Base-by-base conservation (phyloP, 2,888 invertebrate species). In the Pyrocoelia pectoralis region DNA sequence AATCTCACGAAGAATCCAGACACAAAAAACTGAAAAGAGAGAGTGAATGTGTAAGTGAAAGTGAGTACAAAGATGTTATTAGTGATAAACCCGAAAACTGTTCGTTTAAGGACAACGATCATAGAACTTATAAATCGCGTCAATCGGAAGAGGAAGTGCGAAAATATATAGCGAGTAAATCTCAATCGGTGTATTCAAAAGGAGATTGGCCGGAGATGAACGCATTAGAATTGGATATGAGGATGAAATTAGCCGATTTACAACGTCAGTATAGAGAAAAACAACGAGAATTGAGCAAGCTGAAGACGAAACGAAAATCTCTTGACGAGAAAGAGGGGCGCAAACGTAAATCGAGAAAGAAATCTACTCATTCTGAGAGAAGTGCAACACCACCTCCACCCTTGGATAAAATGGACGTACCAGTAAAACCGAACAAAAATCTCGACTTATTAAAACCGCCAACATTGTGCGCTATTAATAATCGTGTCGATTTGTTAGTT, bases 221-320 rank as follows among this genome's bases (percentile, higher is more conserved):
- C 76, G 88, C 90, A 1, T 88, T 91, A 81, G 94, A 94, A 78
- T 83, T 91, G 73, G 91, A 93, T 73, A 93, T 95, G 92, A 85
- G 93, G 40, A 87, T 90, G 80, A 87, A 89, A 60, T 78, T 95
- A 65, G 92, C 93, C 15, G 93, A 94, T 54, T 83, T 95, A 19
- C 92, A 94, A 74, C 84, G 90, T 18, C 89, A 92, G 75, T 92
- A 93, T 76, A 88, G 89, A 66, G 94, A 95, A 77, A 93, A 93
- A 76, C 91, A 94, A 76, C 88, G 88, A 24, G 93, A 95, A 79
- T 81, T 95, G n/a, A 88, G 87, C 65, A 90, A 89, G 68, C 82
- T 92, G 41, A 86, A 86, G 15, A 88, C 88, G 1, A 76, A 76
- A 59, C 56, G 68, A 6, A 69, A 70, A 48, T 65, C 63, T 9